Base-by-base conservation (phyloP, 2,797 vertebrate species). In the Sebastes wilsoni region DNA sequence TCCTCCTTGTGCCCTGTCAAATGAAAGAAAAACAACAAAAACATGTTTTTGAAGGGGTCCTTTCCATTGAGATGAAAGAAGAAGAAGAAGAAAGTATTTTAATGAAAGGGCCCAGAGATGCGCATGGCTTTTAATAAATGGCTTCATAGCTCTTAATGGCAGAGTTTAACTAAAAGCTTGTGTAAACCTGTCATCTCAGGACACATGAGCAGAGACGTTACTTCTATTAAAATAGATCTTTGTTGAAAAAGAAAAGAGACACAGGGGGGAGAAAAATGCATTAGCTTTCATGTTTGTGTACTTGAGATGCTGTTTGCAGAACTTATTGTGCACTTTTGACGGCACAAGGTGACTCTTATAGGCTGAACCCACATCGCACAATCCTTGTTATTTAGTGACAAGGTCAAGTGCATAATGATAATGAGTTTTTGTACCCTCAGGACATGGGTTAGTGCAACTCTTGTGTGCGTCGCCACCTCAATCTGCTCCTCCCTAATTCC, bases 51-150 rank as follows among this genome's bases (percentile, higher is more conserved):
- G 59, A 42, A 74, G 56, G 25, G n/a, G 6, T 75, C 59, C 66
- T 67, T 54, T 60, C 52, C n/a, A 64, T 27, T 18, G 61, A 80
- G 23, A 79, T 65, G 16, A 79, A 71, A 64, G n/a, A 46, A 46
- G 42, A 46, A 46, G 14, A 36, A 58, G 49, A 71, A 55, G 46
- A 69, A 66, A 77, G 65, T 38, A 55, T 80, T 77, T 82, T 76
- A 78, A 87, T 84, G 69, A 85, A 81, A 84, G 67, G 55, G 36
- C 54, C 60, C 12, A 1, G 36, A 66, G 79, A 75, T 75, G 70
- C n/a, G 52, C 32, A 67, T 75, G 76, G 70, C 23, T 85, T 76
- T 55, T 71, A 79, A 88, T 81, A 68, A 86, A 83, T 36, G 20
- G 61, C 61, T 73, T 66, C 13, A 38, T 49, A 23, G 25, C 52